These are phyloP conservation scores for Cheirogaleus major DNA, from an alignment of 2,797 vertebrate genomes.

Conservation along the genomic window DNA sequence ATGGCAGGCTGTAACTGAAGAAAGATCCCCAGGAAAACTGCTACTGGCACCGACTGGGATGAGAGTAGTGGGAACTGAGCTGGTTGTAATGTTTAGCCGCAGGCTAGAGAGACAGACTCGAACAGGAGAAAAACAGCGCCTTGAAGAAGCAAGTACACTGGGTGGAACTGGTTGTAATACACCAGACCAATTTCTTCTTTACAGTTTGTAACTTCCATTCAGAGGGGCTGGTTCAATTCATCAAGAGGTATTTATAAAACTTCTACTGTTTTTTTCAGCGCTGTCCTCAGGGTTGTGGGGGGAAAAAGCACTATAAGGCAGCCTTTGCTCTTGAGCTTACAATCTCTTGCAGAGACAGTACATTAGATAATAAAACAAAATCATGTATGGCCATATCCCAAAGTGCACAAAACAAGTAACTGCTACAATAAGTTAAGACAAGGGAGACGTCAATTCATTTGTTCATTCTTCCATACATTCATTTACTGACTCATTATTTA, in stretches of 20 bases:
- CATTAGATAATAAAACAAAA: background rate
- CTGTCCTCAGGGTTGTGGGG: background rate
- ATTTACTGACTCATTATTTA: background rate
- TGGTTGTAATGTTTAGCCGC: conserved; percentile 15
- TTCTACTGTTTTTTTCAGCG: background rate
- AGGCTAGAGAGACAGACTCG: conserved; percentile 48
- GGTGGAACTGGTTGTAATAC: background rate
- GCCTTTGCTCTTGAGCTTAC: background rate
- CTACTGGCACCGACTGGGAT: background rate
- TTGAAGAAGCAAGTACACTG: background rate
- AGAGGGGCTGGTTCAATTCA: background rate
- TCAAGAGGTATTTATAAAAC: conserved; percentile 51
- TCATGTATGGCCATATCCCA: background rate
- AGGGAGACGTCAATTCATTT: background rate
- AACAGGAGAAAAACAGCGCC: background rate
- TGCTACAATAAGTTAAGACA: background rate
- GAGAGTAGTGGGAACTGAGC: background rate
- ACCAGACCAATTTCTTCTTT: conserved; percentile 1
- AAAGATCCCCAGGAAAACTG: conserved; percentile 10
- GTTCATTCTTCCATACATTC: background rate
- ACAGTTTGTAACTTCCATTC: background rate
- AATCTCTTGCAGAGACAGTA: background rate
- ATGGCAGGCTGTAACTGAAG: background rate
- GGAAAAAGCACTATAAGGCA: background rate
- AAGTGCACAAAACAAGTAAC: background rate